A percentile compares a stretch with the other conserved stretches of the same genome.
phyloP scores from a whole-genome alignment of 2,113 vertebrate genomes.

The Butorides virescens region DNA sequence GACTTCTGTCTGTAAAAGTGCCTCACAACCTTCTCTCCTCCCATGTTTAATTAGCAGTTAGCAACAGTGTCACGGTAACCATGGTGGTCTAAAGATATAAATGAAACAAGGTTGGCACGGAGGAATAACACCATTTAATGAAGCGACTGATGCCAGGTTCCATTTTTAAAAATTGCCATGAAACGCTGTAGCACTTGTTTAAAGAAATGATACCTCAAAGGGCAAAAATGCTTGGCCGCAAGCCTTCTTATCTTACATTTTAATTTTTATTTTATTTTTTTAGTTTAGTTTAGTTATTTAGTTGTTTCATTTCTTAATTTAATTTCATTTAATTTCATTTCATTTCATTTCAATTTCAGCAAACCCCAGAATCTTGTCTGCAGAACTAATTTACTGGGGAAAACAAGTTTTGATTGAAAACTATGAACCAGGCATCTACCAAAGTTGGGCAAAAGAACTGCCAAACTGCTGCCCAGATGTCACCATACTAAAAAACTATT shows the following conservation, averaged over 20 bases:
- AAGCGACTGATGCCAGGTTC: not conserved
- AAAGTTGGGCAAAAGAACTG: not conserved
- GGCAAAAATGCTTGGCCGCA: not conserved
- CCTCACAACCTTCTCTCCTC: not conserved
- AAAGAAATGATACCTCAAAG: not conserved
- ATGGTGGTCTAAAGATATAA: not conserved
- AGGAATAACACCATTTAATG: not conserved
- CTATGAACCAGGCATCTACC: not conserved
- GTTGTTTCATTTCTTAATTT: not conserved
- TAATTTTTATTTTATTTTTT: not conserved
- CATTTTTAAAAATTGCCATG: not conserved
- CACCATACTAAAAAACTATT: not conserved
- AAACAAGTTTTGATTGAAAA: not conserved
- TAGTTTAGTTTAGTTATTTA: not conserved
- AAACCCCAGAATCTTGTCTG: not conserved
- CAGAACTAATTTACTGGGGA: not conserved
- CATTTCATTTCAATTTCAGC: not conserved
- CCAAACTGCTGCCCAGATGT: not conserved
- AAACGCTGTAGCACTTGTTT: not conserved
- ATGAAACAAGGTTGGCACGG: not conserved
- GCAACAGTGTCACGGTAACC: not conserved
- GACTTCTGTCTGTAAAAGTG: not conserved
- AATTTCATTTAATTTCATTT: not conserved
- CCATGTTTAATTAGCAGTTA: not conserved
- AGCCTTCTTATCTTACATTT: not conserved